Evolutionary conservation across 1,140 invertebrate species (phyloP), one percentile per base, ranked within the genome.

Genomic region (Babylonia areolata): DNA sequence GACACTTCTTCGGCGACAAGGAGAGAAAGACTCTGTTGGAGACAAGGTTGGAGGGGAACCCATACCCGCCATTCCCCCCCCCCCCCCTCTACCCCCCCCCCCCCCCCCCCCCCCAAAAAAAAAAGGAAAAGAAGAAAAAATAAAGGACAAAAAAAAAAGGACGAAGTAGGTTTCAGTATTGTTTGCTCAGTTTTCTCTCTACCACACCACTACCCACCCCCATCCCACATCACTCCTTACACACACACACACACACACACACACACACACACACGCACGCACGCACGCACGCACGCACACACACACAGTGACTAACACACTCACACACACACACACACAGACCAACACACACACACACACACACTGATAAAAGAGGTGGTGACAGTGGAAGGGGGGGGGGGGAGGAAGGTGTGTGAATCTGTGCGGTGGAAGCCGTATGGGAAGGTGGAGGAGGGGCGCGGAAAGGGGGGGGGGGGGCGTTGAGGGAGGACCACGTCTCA

Each of bases 261-360:
- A 69, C 64, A 6, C 64, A 69, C 64, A 69, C 58, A 69, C 58
- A 23, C 58, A 23, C 58, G n/a, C n/a, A 23, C 58, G n/a, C 58
- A 23, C 58, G 23, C 58, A 69, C n/a, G 23, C 58, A 31, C 58
- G 23, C 58, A 31, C 58, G n/a, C 58, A 31, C n/a, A 28, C 64
- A 31, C 1, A 6, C 64, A 31, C 64, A 69, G 15, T 9, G 15
- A 69, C 64, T 23, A 12, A 69, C 64, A 69, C 1, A 73, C 71
- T 35, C 71, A 73, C 71, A 73, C 71, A 73, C 71, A 73, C 71
- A 73, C 71, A 73, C 71, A 73, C 33, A 73, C 71, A 73, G 31
- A 73, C 71, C 33, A 12, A 69, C 71, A 73, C 31, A 73, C 2
- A 73, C 71, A 35, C 71, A 35, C 33, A 35, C 71, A 33, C 71